Evolutionary conservation across 1,140 invertebrate species (phyloP).

Genomic region (Nilaparvata lugens): DNA sequence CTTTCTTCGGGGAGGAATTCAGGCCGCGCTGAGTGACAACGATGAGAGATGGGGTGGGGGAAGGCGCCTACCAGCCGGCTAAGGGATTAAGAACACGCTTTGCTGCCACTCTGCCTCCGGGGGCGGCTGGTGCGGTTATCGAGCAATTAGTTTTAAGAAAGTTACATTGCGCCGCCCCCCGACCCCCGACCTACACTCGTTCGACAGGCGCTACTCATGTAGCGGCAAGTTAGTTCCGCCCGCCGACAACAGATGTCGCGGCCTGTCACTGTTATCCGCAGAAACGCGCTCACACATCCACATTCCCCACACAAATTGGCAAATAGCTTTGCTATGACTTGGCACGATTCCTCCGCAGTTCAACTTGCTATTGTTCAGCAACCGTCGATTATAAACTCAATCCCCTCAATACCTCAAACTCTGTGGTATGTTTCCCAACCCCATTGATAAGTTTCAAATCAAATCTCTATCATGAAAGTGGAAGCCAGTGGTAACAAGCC

Average conservation of each 20-base stretch:
- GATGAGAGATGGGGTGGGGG: not conserved
- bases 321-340: too few relatives aligned
- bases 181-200: not conserved
- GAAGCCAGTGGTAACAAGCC: too few relatives aligned
- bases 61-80: not conserved
- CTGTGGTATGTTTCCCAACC: too few relatives aligned
- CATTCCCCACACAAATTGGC: too few relatives aligned
- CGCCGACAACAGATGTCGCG: not conserved
- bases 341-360: too few relatives aligned
- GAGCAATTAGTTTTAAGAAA: slow-evolving; percentile 6
- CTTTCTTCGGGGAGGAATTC: slow-evolving; percentile 5
- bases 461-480: too few relatives aligned
- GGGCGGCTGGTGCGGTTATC: not conserved
- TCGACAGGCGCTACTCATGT: not conserved
- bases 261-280: not conserved
- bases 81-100: slow-evolving; percentile 1
- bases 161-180: not conserved
- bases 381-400: too few relatives aligned
- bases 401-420: too few relatives aligned
- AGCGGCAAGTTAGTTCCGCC: not conserved
- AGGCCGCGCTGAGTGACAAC: not conserved
- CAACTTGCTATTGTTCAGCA: too few relatives aligned
- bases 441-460: too few relatives aligned
- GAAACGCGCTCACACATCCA: not conserved
- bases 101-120: not conserved